A percentile compares a stretch with the other conserved stretches of the same genome.
Evolutionary conservation across 2,797 vertebrate species (phyloP).

Genomic region (Gephyroberyx darwinii): DNA sequence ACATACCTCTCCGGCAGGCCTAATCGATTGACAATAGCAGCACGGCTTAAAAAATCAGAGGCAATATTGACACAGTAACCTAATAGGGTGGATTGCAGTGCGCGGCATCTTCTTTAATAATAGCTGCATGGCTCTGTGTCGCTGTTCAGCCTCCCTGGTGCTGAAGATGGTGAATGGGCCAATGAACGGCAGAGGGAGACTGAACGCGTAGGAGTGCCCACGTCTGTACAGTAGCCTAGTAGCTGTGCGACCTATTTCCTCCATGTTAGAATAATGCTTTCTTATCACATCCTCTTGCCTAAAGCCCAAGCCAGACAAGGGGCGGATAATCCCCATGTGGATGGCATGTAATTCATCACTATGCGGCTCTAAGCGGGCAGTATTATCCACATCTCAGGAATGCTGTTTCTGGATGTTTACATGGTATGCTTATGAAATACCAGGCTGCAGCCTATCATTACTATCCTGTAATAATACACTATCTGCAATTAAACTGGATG

Average conservation of each 20-base stretch:
- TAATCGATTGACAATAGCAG: neutral
- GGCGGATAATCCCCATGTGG: neutral
- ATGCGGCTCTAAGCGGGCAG: slow-evolving; percentile 15
- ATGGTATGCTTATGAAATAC: neutral
- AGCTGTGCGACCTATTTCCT: slow-evolving; percentile 48
- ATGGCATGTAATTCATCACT: neutral
- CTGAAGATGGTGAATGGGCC: slow-evolving; percentile 78
- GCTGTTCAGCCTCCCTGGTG: slow-evolving; percentile 83
- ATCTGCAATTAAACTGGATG: neutral
- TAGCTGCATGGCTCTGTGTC: slow-evolving; percentile 62
- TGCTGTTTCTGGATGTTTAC: neutral
- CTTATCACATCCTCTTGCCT: slow-evolving; percentile 4
- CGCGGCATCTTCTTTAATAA: slow-evolving; percentile 51
- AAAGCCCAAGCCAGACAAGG: neutral
- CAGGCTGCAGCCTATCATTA: neutral
- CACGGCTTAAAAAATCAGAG: neutral
- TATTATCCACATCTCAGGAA: neutral
- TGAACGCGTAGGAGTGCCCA: slow-evolving; percentile 64
- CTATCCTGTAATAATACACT: neutral
- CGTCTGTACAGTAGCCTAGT: slow-evolving; percentile 50
- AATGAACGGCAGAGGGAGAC: slow-evolving; percentile 67
- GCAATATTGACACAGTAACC: slow-evolving; percentile 35
- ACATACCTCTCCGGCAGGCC: neutral
- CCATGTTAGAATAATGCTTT: slow-evolving; percentile 49
- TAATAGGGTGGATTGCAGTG: slow-evolving; percentile 17